These are phyloP conservation scores for Danio jaintianensis DNA, from an alignment of 2,797 vertebrate species.

Conservation along the genomic window DNA sequence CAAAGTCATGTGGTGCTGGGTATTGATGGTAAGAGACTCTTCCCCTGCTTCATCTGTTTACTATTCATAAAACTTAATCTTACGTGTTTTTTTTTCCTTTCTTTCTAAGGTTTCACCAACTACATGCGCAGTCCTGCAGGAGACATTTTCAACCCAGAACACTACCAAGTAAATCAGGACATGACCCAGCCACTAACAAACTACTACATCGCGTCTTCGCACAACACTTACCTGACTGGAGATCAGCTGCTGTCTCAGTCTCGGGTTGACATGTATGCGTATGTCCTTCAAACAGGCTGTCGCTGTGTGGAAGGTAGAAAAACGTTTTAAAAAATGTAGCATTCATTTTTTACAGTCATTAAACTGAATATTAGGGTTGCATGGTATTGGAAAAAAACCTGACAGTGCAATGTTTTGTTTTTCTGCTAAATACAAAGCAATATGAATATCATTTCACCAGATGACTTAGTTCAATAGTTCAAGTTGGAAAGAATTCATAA, in stretches of 20 bases:
- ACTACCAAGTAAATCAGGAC: constrained; percentile 91
- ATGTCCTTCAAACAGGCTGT: constrained; percentile 94
- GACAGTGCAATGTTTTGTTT: no score
- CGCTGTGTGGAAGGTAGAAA: constrained; percentile 91
- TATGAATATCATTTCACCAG: no score
- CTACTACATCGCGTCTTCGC: constrained; percentile 95
- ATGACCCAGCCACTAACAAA: constrained; percentile 90
- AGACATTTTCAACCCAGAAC: constrained; percentile 93
- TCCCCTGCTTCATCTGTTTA: not conserved
- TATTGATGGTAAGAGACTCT: constrained; percentile 87
- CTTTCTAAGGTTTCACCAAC: constrained; percentile 89
- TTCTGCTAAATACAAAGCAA: no score
- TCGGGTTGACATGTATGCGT: constrained; percentile 94
- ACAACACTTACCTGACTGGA: constrained; percentile 95
- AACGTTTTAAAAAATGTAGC: not conserved
- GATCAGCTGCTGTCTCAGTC: constrained; percentile 98
- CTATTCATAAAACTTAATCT: no score
- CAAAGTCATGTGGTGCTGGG: constrained; percentile 86
- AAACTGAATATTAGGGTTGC: no score
- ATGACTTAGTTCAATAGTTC: no score
- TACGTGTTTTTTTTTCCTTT: constrained; percentile 1
- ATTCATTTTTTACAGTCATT: no score
- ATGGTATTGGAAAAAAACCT: no score
- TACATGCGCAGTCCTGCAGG: constrained; percentile 92
- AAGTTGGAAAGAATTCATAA: no score